Evolutionary conservation across 2,113 vertebrate species (phyloP).

Genomic region (Albula glossodonta): DNA sequence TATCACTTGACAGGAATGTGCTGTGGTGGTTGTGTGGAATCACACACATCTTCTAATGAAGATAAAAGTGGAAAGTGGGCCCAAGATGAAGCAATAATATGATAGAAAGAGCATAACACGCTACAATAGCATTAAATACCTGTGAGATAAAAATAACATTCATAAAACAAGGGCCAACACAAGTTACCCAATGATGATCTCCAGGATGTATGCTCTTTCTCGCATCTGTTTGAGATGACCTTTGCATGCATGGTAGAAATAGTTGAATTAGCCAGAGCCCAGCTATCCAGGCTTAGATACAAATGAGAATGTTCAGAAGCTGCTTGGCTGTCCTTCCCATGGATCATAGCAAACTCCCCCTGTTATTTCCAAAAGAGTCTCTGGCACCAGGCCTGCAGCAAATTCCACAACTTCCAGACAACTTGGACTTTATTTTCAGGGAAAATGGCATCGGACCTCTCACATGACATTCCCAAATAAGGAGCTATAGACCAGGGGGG

Average conservation of each 20-base stretch:
- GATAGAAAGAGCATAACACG: too few relatives aligned
- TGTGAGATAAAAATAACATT: too few relatives aligned
- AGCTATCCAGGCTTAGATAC: constrained; percentile 11
- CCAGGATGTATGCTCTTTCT: too few relatives aligned
- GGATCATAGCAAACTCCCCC: constrained; percentile 61
- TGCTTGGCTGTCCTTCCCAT: constrained; percentile 64
- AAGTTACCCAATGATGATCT: too few relatives aligned
- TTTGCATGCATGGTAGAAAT: constrained; percentile 26
- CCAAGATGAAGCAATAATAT: too few relatives aligned
- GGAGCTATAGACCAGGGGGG: constrained; percentile 86
- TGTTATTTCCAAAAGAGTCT: constrained; percentile 78
- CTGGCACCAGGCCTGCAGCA: constrained; percentile 77
- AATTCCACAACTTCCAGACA: constrained; percentile 89
- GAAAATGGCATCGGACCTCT: constrained; percentile 86
- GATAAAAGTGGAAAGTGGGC: too few relatives aligned
- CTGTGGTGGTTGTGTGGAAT: too few relatives aligned
- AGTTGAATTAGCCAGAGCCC: constrained; percentile 41
- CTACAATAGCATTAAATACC: too few relatives aligned
- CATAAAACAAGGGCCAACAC: too few relatives aligned
- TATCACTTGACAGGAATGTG: too few relatives aligned
- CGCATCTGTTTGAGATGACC: background rate
- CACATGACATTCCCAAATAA: constrained; percentile 99
- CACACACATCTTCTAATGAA: too few relatives aligned
- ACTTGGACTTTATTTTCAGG: constrained; percentile 81
- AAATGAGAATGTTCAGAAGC: constrained; percentile 39